Base-by-base conservation (phyloP, 2,888 invertebrate genomes). In the Leptinotarsa peninsularis region DNA sequence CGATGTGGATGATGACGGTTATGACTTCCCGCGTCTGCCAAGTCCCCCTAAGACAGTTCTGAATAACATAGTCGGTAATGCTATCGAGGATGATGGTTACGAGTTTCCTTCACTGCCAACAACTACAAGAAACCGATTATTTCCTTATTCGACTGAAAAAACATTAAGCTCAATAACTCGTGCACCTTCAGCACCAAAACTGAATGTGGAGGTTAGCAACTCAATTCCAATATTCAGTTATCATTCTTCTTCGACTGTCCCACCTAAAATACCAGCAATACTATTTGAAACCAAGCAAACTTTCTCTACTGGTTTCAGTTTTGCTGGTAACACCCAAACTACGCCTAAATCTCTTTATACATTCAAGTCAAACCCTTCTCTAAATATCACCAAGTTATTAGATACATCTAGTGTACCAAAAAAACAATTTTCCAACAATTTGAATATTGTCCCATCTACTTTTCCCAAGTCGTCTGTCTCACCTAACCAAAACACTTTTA, bases 21-120 rank as follows among this genome's bases (percentile, higher is more conserved):
- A 85, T 72, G 78, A 84, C 15, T 84, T 84, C 78, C 84, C 85
- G 33, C 78, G 83, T 7, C 73, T 85, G 60, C 84, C 84, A 18
- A 78, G 54, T 17, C 72, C 72, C 4, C 67, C 74, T n/a, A 70
- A 73, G 27, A 67, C 43, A 27, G 50, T 67, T 27, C 0, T 66
- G 17, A 56, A 67, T 5, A 73, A 71, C 49, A 1, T 52, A 0
- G 71, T 72, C 15, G 49, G 70, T 33, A 54, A 50, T 21, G 23
- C 63, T n/a, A 69, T 70, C 17, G 75, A 76, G 15, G 72, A 71
- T 17, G 80, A 58, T 49, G 58, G 33, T 21, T 70, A 70, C 17
- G 49, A 58, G 15, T 70, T 70, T 49, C 60, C 70, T 23, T 17
- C 70, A 18, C 60, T 70, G 49, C 49, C 70, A 17, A 70, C 58